These are phyloP conservation scores for Onychorhynchus coronatus DNA, from an alignment of 2,113 vertebrate genomes.

Conservation along the genomic window DNA sequence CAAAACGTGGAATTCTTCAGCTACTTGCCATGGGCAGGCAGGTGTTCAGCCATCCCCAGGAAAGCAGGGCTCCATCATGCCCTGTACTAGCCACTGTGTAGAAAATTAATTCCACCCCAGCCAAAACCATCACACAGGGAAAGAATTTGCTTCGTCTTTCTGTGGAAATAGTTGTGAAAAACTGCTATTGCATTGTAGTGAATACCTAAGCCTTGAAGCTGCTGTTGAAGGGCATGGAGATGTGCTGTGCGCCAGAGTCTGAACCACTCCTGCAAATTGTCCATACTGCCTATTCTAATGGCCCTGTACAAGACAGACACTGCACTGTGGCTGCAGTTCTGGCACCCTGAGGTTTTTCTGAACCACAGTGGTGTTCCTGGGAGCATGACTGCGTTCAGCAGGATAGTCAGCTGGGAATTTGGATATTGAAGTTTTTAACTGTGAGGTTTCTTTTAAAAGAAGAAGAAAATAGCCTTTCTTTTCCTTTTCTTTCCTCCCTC, in stretches of 20 bases:
- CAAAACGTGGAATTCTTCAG: neutral
- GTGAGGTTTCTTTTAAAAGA: neutral
- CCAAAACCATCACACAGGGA: neutral
- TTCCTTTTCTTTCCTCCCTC: neutral
- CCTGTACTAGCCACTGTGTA: neutral
- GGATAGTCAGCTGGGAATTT: neutral
- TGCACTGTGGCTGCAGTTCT: neutral
- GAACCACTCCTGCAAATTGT: neutral
- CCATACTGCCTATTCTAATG: neutral
- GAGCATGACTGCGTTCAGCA: neutral
- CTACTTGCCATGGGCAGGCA: neutral
- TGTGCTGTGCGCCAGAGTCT: neutral
- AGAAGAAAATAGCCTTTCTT: neutral
- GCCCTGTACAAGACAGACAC: neutral
- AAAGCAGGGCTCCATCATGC: neutral
- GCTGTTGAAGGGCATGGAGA: neutral
- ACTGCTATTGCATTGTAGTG: neutral
- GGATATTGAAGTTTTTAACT: neutral
- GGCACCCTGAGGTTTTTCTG: neutral
- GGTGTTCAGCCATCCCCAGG: neutral
- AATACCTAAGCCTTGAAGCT: neutral
- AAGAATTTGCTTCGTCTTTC: neutral
- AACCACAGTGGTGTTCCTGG: neutral
- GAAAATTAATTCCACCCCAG: neutral
- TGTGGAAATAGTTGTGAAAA: neutral